These are phyloP conservation scores for Pelusios castaneus DNA, from an alignment of 2,113 vertebrate genomes.

Conservation along the genomic window DNA sequence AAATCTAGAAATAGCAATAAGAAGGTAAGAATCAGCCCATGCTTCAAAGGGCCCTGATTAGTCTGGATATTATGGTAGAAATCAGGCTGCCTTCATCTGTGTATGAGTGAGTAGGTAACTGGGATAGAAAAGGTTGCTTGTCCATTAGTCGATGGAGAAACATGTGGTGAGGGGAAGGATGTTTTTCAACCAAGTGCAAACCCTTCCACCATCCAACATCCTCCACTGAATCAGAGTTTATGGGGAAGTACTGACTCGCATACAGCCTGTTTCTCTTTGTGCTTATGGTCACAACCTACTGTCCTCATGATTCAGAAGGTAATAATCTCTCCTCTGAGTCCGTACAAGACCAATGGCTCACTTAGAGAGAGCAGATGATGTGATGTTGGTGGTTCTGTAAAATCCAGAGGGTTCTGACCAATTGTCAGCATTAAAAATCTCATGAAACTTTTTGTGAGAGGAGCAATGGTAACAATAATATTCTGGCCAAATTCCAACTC, in stretches of 20 bases:
- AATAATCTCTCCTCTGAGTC: background rate
- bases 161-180: background rate
- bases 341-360: background rate
- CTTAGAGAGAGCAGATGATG: background rate
- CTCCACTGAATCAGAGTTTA: background rate
- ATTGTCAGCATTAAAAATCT: background rate
- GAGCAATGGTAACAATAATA: background rate
- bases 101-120: background rate
- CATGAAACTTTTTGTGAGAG: background rate
- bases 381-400: accelerated
- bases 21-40: conserved; percentile 16
- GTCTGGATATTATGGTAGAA: background rate
- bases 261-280: background rate
- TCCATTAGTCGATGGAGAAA: background rate
- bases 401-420: conserved; percentile 26
- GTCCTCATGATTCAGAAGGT: background rate
- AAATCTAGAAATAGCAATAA: conserved; percentile 15
- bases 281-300: background rate
- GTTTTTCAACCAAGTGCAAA: background rate
- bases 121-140: background rate
- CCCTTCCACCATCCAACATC: accelerated
- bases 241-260: background rate
- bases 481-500: conserved; percentile 41
- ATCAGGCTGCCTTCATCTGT: background rate
- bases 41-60: background rate